Evolutionary conservation across 2,113 vertebrate species (phyloP).

Genomic region (Microtus richardsoni): DNA sequence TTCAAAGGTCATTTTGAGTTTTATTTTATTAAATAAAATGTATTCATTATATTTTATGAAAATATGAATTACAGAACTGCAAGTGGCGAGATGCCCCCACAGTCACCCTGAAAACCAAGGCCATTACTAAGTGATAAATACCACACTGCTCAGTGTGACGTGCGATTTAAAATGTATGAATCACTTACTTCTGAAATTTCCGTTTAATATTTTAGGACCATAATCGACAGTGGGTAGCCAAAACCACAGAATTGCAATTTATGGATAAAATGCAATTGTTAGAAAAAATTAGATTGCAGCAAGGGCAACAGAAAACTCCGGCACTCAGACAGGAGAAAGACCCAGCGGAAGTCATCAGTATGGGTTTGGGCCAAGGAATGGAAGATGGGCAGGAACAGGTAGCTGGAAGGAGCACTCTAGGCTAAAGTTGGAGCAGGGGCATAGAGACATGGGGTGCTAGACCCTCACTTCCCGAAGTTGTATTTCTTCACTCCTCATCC

Average conservation of each 20-base stretch:
- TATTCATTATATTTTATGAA: too few relatives aligned
- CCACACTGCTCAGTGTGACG: neutral
- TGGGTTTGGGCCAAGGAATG: neutral
- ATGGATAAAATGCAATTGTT: neutral
- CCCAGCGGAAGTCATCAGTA: neutral
- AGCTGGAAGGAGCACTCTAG: neutral
- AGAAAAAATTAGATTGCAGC: neutral
- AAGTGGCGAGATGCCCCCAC: neutral
- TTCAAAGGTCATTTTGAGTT: neutral
- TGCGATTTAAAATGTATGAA: neutral
- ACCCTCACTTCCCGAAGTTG: neutral
- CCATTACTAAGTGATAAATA: neutral
- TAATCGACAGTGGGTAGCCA: neutral
- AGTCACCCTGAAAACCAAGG: neutral
- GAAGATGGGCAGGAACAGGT: neutral
- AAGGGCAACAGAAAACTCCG: neutral
- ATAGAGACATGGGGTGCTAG: rapidly evolving
- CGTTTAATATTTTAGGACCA: neutral
- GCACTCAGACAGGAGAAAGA: neutral
- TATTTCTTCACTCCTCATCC: neutral
- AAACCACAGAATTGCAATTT: neutral
- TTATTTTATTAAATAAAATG: too few relatives aligned
- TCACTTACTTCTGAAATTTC: neutral
- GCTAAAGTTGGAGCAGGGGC: neutral
- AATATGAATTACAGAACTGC: neutral